Percentiles rank a stretch among this genome's conserved stretches.
These are phyloP conservation scores for Cheilosia pagana DNA, from an alignment of 2,888 invertebrate genomes.

Conservation along the genomic window DNA sequence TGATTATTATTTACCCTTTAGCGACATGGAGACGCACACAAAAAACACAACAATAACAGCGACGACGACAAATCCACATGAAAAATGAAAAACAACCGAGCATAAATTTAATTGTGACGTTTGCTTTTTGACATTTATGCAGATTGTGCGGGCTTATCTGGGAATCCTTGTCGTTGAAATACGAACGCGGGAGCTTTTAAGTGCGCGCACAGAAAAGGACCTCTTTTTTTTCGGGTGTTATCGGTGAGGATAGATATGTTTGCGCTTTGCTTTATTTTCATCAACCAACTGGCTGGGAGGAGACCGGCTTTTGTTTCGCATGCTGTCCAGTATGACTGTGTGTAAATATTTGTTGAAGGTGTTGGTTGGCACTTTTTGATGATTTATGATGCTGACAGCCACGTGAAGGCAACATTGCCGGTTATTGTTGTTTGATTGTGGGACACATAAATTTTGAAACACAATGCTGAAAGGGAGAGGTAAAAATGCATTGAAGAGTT, in stretches of 20 bases:
- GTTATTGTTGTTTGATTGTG: too few species aligned
- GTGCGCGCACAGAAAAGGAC: neutral
- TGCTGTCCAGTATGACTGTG: neutral
- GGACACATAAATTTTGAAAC: too few species aligned
- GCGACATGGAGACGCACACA: constrained; percentile 7
- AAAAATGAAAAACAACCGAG: constrained; percentile 10
- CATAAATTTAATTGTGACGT: constrained; percentile 46
- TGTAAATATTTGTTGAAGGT: too few species aligned
- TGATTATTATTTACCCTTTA: constrained; percentile 37
- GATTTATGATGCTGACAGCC: too few species aligned
- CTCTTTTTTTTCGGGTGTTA: neutral
- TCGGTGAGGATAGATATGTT: neutral
- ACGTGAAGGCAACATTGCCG: too few species aligned
- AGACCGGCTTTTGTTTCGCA: neutral
- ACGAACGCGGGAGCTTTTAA: neutral
- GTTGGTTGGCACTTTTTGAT: too few species aligned
- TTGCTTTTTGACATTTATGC: constrained; percentile 31
- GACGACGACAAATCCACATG: neutral
- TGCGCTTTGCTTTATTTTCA: neutral
- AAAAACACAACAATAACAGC: constrained; percentile 1
- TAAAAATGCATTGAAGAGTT: too few species aligned
- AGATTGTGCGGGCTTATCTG: constrained; percentile 22
- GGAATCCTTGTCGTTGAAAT: constrained; percentile 26
- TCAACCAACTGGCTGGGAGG: neutral
- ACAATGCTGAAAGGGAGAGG: too few species aligned